A percentile compares a stretch with the other conserved stretches of the same genome.
phyloP scores from a whole-genome alignment of 2,113 vertebrate genomes.

The Microcebus griseorufus region DNA sequence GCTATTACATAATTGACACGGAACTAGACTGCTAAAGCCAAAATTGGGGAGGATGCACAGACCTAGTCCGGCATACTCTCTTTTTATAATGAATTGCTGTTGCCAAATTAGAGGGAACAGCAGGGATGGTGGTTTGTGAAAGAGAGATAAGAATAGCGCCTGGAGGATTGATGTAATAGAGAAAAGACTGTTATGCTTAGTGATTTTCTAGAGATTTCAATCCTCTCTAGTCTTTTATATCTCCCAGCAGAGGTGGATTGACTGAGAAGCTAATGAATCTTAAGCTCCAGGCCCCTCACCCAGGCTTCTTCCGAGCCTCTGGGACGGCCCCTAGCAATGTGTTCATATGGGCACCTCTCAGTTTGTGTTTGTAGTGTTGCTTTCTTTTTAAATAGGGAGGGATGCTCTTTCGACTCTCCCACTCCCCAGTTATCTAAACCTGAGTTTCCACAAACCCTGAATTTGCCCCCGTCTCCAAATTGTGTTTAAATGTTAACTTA shows the following conservation, averaged over 20 bases:
- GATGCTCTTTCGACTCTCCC: background rate
- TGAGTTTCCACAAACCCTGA: background rate
- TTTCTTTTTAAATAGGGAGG: background rate
- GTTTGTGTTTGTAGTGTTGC: conserved; percentile 7
- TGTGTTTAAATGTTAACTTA: background rate
- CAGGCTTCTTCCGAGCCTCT: background rate
- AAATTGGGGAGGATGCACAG: background rate
- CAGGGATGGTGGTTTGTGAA: conserved; percentile 45
- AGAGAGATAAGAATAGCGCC: conserved; percentile 62
- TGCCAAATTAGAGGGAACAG: conserved; percentile 63
- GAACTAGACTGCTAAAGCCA: conserved; percentile 45
- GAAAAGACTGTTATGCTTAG: background rate
- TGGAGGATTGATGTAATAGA: conserved; percentile 29
- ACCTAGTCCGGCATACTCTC: background rate
- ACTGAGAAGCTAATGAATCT: conserved; percentile 15
- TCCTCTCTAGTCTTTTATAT: background rate
- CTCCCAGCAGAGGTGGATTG: background rate
- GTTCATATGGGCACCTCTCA: background rate
- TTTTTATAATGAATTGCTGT: conserved; percentile 48
- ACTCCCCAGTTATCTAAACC: background rate
- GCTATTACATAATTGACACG: conserved; percentile 62
- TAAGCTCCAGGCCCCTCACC: background rate
- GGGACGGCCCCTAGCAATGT: accelerated
- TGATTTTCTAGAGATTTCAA: conserved; percentile 12
- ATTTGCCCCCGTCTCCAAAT: background rate